These are phyloP conservation scores for Zonotrichia albicollis DNA, from an alignment of 2,797 vertebrate genomes.

Conservation along the genomic window DNA sequence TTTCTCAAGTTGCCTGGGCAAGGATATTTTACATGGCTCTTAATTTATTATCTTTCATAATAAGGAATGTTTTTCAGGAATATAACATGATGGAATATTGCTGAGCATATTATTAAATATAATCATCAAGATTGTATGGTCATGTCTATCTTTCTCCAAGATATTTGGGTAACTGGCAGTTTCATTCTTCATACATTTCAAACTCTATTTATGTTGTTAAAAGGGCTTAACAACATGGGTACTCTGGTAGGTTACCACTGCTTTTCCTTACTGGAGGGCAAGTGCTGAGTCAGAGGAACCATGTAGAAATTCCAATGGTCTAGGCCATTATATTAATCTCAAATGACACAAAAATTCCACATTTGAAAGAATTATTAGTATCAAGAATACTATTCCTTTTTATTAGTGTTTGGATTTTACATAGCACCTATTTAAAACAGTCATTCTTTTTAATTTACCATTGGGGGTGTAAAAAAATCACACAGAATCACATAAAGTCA, in stretches of 20 bases:
- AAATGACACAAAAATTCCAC: background rate
- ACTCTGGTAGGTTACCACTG: background rate
- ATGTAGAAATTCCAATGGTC: background rate
- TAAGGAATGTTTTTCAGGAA: slow-evolving; percentile 30
- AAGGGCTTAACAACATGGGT: background rate
- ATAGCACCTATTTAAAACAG: background rate
- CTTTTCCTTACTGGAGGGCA: background rate
- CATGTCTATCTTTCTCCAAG: background rate
- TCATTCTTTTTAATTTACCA: background rate
- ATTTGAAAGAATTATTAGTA: background rate
- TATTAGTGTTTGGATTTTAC: background rate
- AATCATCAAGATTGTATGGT: background rate
- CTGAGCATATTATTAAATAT: slow-evolving; percentile 36
- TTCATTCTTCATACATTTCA: background rate
- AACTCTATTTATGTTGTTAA: background rate
- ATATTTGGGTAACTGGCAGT: background rate
- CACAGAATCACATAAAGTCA: background rate
- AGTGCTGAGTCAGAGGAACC: background rate
- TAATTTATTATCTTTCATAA: slow-evolving; percentile 64
- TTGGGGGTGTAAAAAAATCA: background rate
- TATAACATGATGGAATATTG: slow-evolving; percentile 10
- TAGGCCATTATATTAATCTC: background rate
- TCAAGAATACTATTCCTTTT: background rate
- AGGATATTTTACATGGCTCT: slow-evolving; percentile 38
- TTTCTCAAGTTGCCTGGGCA: slow-evolving; percentile 23